These are phyloP conservation scores for Ennomos fuscantarius DNA, from an alignment of 2,888 invertebrate genomes.

Conservation along the genomic window DNA sequence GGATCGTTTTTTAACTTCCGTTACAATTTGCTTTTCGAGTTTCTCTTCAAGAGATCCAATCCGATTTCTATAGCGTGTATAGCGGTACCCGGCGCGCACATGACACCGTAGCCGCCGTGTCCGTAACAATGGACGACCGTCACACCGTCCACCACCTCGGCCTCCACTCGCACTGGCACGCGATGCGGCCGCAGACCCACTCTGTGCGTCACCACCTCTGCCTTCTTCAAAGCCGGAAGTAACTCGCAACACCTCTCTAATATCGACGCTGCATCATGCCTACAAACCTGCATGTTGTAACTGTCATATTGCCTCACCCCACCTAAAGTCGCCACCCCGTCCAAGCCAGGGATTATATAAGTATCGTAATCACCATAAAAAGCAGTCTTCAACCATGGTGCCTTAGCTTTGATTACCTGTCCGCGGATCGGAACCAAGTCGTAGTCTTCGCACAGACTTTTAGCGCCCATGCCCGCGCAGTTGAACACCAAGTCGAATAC, in stretches of 20 bases:
- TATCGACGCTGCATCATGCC: constrained; percentile 91
- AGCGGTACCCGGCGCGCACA: constrained; percentile 95
- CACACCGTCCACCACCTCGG: constrained; percentile 81
- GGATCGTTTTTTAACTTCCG: no score
- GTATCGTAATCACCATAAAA: constrained; percentile 94
- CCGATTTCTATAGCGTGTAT: constrained; percentile 90
- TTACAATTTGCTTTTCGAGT: constrained; percentile 65
- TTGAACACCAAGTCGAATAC: constrained; percentile 91
- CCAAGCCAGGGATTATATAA: constrained; percentile 92
- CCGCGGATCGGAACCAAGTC: constrained; percentile 93
- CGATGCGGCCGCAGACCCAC: constrained; percentile 95
- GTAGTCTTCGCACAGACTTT: constrained; percentile 89
- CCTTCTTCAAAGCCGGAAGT: constrained; percentile 87
- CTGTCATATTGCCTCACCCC: constrained; percentile 94
- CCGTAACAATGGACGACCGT: constrained; percentile 96
- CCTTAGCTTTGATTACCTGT: constrained; percentile 92
- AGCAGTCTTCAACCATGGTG: constrained; percentile 96
- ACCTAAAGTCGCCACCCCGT: constrained; percentile 91
- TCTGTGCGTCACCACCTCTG: constrained; percentile 86
- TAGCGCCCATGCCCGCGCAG: constrained; percentile 94
- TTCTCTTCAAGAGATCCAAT: constrained; percentile 78
- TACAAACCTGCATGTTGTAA: constrained; percentile 87
- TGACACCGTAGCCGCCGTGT: constrained; percentile 97
- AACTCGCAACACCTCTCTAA: constrained; percentile 91
- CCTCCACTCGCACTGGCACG: constrained; percentile 89